phyloP scores from a whole-genome alignment of 2,797 vertebrate species.

The Ciconia nigra region DNA sequence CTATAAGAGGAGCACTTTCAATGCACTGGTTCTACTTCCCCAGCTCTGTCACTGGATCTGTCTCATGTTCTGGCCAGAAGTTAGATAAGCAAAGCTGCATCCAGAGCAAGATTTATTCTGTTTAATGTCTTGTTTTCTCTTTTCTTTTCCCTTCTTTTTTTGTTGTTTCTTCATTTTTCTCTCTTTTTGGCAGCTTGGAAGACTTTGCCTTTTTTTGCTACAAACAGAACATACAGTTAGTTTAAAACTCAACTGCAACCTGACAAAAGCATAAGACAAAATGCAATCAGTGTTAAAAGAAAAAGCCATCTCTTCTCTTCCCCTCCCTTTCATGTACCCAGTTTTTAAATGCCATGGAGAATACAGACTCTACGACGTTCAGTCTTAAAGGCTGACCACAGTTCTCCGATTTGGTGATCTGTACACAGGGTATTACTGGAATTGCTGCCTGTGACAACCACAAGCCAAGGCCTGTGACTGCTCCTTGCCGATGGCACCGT shows the following conservation, averaged over 20 bases:
- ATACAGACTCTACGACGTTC: background rate
- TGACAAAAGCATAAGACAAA: background rate
- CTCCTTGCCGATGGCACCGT: background rate
- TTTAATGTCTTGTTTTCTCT: conserved; percentile 63
- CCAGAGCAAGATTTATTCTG: conserved; percentile 17
- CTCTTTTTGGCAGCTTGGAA: conserved; percentile 80
- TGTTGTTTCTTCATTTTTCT: conserved; percentile 79
- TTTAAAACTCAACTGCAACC: background rate
- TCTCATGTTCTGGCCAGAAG: background rate
- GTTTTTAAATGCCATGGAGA: background rate
- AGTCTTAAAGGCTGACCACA: background rate
- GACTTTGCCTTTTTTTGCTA: conserved; percentile 88
- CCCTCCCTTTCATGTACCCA: background rate
- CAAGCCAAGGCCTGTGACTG: background rate
- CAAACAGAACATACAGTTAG: background rate
- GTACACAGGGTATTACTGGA: background rate
- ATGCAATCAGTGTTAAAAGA: background rate
- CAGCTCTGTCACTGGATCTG: background rate
- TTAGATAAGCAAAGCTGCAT: background rate
- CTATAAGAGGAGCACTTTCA: conserved; percentile 54
- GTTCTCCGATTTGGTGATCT: fast-evolving
- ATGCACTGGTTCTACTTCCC: background rate
- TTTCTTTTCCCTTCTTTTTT: conserved; percentile 83
- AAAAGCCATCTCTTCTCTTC: background rate
- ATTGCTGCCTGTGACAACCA: background rate